Percentiles rank a stretch among this genome's conserved stretches.
Conservation (phyloP, 1,140 invertebrate genomes). For the Polypedilum pembai region DNA sequence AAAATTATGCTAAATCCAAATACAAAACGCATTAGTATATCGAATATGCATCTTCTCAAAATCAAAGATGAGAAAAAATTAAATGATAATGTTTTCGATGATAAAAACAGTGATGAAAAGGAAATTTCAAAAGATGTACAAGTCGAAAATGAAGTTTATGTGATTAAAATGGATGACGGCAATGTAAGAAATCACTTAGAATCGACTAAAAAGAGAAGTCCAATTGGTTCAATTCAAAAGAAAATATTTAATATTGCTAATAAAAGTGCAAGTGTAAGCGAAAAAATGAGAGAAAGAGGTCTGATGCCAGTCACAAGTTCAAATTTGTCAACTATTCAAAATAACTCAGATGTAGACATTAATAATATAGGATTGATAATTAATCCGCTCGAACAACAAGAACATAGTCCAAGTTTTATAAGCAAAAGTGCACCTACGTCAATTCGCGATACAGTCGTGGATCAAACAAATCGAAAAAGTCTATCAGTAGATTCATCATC, state of each 20-base stretch:
- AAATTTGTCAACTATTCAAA: neutral
- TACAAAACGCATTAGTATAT: conserved; percentile 76
- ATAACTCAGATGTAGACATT: conserved; percentile 32
- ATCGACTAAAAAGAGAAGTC: conserved; percentile 39
- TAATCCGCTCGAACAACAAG: conserved; percentile 45
- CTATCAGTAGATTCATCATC: neutral
- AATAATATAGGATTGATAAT: conserved; percentile 47
- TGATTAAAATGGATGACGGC: conserved; percentile 78
- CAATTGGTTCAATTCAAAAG: conserved; percentile 41
- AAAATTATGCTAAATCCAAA: conserved; percentile 70
- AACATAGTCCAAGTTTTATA: neutral
- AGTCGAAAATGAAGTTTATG: conserved; percentile 59
- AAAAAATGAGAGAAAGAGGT: conserved; percentile 5
- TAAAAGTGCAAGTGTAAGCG: neutral
- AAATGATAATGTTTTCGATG: conserved; percentile 40
- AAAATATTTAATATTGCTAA: conserved; percentile 37
- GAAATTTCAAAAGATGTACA: conserved; percentile 43
- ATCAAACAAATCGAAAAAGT: neutral
- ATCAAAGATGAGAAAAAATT: conserved; percentile 48
- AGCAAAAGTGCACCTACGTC: neutral
- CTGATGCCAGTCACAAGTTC: neutral
- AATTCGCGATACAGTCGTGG: neutral
- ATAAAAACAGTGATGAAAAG: conserved; percentile 45
- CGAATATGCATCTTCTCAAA: conserved; percentile 71
- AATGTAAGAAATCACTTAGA: conserved; percentile 78